A percentile compares a stretch with the other conserved stretches of the same genome.
Conservation (phyloP, 2,113 vertebrate genomes). For the Neodon shergylaensis region DNA sequence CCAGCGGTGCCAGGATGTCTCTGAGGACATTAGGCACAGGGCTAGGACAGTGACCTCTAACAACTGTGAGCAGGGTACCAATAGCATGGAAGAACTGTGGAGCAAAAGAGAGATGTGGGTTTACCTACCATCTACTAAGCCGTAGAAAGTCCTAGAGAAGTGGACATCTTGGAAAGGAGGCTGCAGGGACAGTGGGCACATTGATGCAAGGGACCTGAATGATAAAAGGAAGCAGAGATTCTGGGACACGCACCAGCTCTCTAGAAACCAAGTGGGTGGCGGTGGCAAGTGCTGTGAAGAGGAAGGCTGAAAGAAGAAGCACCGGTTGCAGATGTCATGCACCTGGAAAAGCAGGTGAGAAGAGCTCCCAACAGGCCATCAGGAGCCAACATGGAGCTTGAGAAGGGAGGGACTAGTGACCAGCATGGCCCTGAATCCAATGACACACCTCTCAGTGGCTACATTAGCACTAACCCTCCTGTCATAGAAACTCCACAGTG, state of each 20-base stretch:
- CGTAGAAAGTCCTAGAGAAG: background rate
- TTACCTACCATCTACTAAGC: background rate
- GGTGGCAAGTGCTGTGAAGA: background rate
- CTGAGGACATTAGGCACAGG: background rate
- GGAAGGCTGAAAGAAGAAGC: background rate
- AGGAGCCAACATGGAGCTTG: background rate
- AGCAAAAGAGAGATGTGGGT: background rate
- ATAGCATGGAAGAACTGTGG: background rate
- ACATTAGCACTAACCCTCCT: background rate
- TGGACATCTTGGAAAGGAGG: background rate
- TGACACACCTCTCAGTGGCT: background rate
- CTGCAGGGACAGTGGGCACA: background rate
- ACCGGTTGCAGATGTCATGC: background rate
- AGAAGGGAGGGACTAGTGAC: background rate
- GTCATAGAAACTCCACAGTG: background rate
- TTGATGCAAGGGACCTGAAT: background rate
- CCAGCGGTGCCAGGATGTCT: background rate
- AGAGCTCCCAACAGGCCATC: accelerated
- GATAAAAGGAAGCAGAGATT: background rate
- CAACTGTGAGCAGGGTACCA: background rate
- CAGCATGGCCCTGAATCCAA: no score
- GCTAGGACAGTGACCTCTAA: background rate
- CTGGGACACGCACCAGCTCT: background rate
- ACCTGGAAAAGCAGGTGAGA: background rate
- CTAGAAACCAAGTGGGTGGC: background rate